Evolutionary conservation across 1,140 invertebrate genomes (phyloP), one percentile per base, ranked within the genome.

Genomic region (Antheraea pernyi): DNA sequence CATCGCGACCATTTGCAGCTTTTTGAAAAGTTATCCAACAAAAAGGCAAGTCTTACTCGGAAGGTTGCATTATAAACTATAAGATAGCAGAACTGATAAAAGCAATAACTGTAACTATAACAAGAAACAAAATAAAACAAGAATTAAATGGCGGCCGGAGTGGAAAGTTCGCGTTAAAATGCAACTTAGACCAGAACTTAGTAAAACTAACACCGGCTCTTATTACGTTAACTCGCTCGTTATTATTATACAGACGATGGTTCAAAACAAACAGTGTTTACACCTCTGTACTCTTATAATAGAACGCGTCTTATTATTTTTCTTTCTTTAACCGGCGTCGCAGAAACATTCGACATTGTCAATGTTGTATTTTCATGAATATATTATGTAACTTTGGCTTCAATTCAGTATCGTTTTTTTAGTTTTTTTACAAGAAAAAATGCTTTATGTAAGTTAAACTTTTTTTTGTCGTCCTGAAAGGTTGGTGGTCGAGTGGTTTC

Each of bases 71-170:
- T 53, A 53, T 53, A 53, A 53, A 53, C 46, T 53, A 75, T 73
- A 78, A 71, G 70, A 75, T 71, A 67, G 65, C 22, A 67, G 42
- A 64, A 64, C 42, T 76, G 80, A 83, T 84, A 78, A 81, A 77
- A 70, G 77, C 78, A 75, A 85, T 83, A 83, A 85, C 73, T 78
- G 76, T 76, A 73, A 80, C 77, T 73, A 81, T 65, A 71, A 63
- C 63, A 66, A 16, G 65, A 74, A 73, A 75, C 69, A 64, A 65
- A 37, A 70, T 72, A 74, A 80, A 72, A 78, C 70, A 76, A 80
- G 78, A 78, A 79, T 76, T 78, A 82, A 79, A 77, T 68, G 59
- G 70, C 65, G 65, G 46, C 46, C 67, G 74, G 75, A 84, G 81
- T 81, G 80, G 74, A 83, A 82, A 83, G 76, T 82, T 74, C 72